Percentiles rank a stretch among this genome's conserved stretches.
Conservation (phyloP, 2,113 vertebrate genomes). For the Antechinus flavipes region DNA sequence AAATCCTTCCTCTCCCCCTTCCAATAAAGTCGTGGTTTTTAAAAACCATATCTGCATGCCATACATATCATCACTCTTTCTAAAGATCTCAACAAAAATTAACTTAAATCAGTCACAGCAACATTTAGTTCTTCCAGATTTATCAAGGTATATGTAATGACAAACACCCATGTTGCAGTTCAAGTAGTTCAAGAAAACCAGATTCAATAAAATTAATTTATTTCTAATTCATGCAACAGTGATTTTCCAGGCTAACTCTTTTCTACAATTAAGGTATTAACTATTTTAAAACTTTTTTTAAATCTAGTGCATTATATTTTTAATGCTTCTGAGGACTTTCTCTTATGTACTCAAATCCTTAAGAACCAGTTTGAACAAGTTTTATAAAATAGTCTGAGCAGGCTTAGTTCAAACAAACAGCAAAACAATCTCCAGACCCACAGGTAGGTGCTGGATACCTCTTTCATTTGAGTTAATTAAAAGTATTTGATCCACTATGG, state of each 20-base stretch:
- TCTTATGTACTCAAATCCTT: conserved; percentile 55
- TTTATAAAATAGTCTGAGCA: conserved; percentile 54
- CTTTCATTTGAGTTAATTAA: conserved; percentile 75
- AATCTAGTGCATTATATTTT: conserved; percentile 41
- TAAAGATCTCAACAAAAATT: conserved; percentile 45
- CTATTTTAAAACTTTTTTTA: conserved; percentile 57
- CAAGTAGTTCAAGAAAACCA: conserved; percentile 25
- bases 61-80: conserved; percentile 11
- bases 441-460: conserved; percentile 51
- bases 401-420: conserved; percentile 66
- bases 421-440: conserved; percentile 73
- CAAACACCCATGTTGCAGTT: conserved; percentile 37
- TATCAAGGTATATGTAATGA: background rate
- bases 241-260: conserved; percentile 18
- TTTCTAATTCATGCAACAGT: conserved; percentile 30
- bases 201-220: conserved; percentile 43
- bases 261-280: conserved; percentile 9
- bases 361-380: conserved; percentile 57
- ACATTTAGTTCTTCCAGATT: conserved; percentile 32
- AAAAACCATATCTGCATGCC: background rate
- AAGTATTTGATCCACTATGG: conserved; percentile 72
- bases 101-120: conserved; percentile 39
- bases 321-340: conserved; percentile 23
- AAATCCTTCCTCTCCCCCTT: background rate
- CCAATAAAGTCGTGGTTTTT: background rate